These are phyloP conservation scores for Apamea sordens DNA, from an alignment of 2,888 invertebrate genomes.

Conservation along the genomic window DNA sequence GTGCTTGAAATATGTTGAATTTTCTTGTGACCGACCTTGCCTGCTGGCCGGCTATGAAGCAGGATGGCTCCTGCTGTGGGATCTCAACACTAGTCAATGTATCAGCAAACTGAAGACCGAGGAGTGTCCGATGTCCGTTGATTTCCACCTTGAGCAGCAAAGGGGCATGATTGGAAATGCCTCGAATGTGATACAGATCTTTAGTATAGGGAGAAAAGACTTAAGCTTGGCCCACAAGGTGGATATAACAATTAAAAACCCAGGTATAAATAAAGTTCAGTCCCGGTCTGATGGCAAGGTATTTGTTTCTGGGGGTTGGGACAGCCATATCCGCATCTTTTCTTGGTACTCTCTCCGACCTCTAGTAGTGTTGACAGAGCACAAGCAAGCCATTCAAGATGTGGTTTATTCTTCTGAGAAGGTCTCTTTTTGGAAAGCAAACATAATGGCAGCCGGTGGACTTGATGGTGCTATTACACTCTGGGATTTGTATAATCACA, in stretches of 20 bases:
- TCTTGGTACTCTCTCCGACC: slow-evolving; percentile 94
- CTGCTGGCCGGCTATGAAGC: slow-evolving; percentile 94
- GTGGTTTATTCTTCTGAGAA: slow-evolving; percentile 92
- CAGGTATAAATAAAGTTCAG: slow-evolving; percentile 93
- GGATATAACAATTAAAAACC: slow-evolving; percentile 92
- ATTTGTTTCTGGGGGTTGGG: slow-evolving; percentile 94
- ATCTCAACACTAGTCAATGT: slow-evolving; percentile 91
- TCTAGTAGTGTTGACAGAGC: slow-evolving; percentile 93
- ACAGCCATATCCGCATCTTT: slow-evolving; percentile 93
- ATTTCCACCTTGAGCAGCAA: slow-evolving; percentile 92
- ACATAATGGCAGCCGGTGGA: slow-evolving; percentile 94
- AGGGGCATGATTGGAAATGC: slow-evolving; percentile 93
- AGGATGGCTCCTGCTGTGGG: slow-evolving; percentile 93
- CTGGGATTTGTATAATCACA: slow-evolving; percentile 94
- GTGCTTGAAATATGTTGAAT: slow-evolving; percentile 90
- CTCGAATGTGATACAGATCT: slow-evolving; percentile 91
- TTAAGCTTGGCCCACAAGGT: slow-evolving; percentile 90
- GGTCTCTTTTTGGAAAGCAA: slow-evolving; percentile 93
- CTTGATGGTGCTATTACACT: slow-evolving; percentile 94
- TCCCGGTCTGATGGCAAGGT: slow-evolving; percentile 93
- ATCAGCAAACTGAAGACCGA: slow-evolving; percentile 90
- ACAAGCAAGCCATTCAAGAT: slow-evolving; percentile 93
- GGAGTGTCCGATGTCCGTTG: slow-evolving; percentile 93
- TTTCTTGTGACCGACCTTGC: slow-evolving; percentile 86
- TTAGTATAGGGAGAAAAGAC: slow-evolving; percentile 90